phyloP scores from a whole-genome alignment of 2,888 invertebrate species.

The Stenotaenia linearis region DNA sequence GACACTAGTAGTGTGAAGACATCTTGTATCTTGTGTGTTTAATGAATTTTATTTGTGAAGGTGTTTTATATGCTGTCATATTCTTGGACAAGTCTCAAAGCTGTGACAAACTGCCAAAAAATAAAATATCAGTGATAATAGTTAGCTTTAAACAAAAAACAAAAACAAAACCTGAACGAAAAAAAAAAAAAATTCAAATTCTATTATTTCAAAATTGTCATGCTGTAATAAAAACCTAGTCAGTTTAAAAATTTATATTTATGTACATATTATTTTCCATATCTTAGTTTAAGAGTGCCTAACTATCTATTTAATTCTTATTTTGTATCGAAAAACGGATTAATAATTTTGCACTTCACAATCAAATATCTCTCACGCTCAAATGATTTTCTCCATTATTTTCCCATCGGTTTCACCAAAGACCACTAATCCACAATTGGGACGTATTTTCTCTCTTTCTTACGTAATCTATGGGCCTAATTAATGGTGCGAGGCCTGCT shows the following conservation, averaged over 20 bases:
- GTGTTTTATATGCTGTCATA: conserved; percentile 9
- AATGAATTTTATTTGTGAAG: not conserved
- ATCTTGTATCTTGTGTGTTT: not conserved
- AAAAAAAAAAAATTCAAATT: not conserved
- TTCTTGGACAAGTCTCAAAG: not conserved
- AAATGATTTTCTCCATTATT: not conserved
- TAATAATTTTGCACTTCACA: not conserved
- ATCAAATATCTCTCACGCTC: not conserved
- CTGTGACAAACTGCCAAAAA: not conserved
- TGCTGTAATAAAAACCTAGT: not conserved
- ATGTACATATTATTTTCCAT: not conserved
- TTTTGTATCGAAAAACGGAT: not conserved
- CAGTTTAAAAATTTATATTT: not conserved
- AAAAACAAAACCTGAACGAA: no score
- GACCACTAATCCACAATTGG: no score
- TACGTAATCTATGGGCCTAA: not conserved
- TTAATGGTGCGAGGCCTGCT: no score
- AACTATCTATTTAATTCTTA: not conserved
- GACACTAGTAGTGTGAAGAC: not conserved
- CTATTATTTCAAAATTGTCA: not conserved
- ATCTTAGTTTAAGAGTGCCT: not conserved
- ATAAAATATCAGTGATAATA: not conserved
- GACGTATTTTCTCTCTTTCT: not conserved
- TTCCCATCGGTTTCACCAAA: not conserved
- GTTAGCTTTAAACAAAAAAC: no score